Evolutionary conservation across 2,113 vertebrate genomes (phyloP), one percentile per base, ranked within the genome.

Genomic region (Glareola pratincola): DNA sequence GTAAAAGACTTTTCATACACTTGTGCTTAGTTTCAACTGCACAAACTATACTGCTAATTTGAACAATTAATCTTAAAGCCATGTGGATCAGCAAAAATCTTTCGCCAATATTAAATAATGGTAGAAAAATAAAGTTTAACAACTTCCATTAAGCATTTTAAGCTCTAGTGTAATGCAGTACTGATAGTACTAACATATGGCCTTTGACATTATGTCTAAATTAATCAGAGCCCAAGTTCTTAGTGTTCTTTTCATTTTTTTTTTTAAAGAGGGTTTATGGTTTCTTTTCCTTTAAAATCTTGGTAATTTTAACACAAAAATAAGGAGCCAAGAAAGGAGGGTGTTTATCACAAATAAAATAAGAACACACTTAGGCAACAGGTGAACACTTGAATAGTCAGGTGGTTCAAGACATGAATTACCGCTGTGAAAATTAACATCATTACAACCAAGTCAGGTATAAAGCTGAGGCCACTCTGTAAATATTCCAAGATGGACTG

Each of bases 71-170:
- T 93, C 67, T 87, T 88, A 81, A 96, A 97, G 57, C 34, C 88
- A 60, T 64, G 81, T 5, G 62, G 83, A 94, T 97, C 92, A 91
- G 94, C 90, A 96, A 87, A 93, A 96, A 89, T 62, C 30, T 82
- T 95, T 87, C 82, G 41, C 39, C 32, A 86, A 36, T 47, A 68
- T 78, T 96, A 96, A 94, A 72, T 85, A 80, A 88, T n/a, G 16
- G 16, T 77, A 93, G 15, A 94, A 95, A 95, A 96, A 75, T n/a
- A 90, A 91, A 92, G 45, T 82, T 92, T 72, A 95, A 78, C 60
- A 87, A 54, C 6, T 60, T 95, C 89, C 71, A 96, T 96, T 93
- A 94, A 80, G 66, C 32, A 73, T 77, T 97, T 97, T 85, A 88
- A 91, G 26, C 53, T 83, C 29, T 64, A 60, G 60, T 27, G 59